Conservation (phyloP, 2,888 invertebrate genomes). For the Brenthis hecate region DNA sequence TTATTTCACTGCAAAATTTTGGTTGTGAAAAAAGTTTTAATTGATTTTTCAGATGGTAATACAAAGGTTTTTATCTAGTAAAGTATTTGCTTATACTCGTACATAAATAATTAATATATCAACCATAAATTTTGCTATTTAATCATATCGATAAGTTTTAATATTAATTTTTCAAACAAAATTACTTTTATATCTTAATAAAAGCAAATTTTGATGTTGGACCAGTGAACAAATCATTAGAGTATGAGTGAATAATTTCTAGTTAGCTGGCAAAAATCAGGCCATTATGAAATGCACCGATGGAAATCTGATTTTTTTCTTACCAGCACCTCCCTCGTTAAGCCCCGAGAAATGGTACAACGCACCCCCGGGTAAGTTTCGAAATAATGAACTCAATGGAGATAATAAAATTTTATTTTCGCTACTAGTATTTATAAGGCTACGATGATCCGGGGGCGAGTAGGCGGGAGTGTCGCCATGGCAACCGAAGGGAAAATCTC, state of each 20-base stretch:
- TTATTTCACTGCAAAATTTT: background rate
- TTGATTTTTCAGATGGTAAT: background rate
- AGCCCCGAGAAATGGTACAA: constrained; percentile 48
- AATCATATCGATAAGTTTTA: no score
- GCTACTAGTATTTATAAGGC: constrained; percentile 68
- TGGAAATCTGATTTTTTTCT: constrained; percentile 46
- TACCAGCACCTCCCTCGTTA: constrained; percentile 59
- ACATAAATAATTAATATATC: no score
- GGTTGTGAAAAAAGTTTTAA: background rate
- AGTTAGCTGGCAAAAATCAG: background rate
- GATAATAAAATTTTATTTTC: constrained; percentile 78
- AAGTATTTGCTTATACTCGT: no score
- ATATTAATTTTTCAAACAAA: no score
- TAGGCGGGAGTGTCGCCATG: constrained; percentile 74
- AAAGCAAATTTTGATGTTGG: no score
- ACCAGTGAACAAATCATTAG: no score
- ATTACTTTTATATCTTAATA: no score
- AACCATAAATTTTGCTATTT: no score
- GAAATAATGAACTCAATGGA: constrained; percentile 71
- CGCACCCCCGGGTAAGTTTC: constrained; percentile 60
- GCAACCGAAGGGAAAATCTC: constrained; percentile 60
- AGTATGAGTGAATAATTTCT: no score
- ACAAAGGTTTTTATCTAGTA: background rate
- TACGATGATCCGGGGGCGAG: constrained; percentile 70
- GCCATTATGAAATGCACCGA: constrained; percentile 50